Evolutionary conservation across 2,797 vertebrate species (phyloP).

Genomic region (Lycodopsis pacificus): DNA sequence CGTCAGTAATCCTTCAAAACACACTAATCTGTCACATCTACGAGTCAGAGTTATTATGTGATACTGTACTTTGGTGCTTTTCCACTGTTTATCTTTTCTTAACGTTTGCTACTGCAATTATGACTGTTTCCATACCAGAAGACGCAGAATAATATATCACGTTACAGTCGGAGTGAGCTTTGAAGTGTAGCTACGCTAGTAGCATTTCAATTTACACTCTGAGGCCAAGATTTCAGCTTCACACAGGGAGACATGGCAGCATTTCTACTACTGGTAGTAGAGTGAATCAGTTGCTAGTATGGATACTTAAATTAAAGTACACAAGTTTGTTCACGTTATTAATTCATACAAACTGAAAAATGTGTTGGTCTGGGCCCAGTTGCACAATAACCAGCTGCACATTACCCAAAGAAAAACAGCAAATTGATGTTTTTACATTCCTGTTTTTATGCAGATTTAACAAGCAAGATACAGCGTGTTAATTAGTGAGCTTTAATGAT

Average conservation of each 20-base stretch:
- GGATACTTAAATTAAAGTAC: not conserved
- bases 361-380: not conserved
- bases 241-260: not conserved
- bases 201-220: constrained; percentile 53
- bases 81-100: constrained; percentile 57
- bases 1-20: constrained; percentile 38
- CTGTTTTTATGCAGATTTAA: not conserved
- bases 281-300: not conserved
- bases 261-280: not conserved
- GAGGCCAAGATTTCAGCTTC: constrained; percentile 43
- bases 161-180: constrained; percentile 24
- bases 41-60: constrained; percentile 29
- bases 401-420: not conserved
- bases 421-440: not conserved
- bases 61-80: constrained; percentile 53
- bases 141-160: constrained; percentile 60
- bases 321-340: not conserved
- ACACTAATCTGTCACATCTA: constrained; percentile 49
- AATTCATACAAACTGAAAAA: not conserved
- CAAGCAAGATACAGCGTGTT: not conserved
- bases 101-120: constrained; percentile 58
- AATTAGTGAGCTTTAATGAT: not conserved
- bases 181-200: constrained; percentile 40
- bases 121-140: constrained; percentile 68
- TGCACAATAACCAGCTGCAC: too few species aligned